phyloP scores from a whole-genome alignment of 2,888 invertebrate species.

The Anarsia innoxiella region DNA sequence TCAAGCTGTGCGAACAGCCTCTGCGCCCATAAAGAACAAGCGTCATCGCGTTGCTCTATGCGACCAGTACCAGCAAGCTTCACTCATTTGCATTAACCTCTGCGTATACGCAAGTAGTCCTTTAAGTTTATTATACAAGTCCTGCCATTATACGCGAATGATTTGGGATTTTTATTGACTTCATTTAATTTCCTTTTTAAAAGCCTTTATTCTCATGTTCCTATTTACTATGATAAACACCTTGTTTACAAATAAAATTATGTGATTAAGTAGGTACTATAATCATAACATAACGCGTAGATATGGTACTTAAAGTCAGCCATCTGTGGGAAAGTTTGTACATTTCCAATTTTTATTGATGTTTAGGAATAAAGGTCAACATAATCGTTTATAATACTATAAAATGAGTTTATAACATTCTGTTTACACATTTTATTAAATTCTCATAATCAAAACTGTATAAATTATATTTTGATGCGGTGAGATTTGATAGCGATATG shows the following conservation, averaged over 20 bases:
- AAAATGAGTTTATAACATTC: conserved; percentile 39
- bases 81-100: conserved; percentile 10
- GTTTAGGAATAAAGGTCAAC: conserved; percentile 35
- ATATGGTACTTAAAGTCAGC: no score
- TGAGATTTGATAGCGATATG: conserved; percentile 35
- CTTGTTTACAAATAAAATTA: conserved; percentile 23
- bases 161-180: no score
- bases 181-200: conserved; percentile 11
- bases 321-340: conserved; percentile 46
- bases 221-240: conserved; percentile 25
- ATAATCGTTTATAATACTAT: conserved; percentile 41
- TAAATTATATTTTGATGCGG: conserved; percentile 37
- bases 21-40: conserved; percentile 45
- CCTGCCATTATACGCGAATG: no score
- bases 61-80: background rate
- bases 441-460: conserved; percentile 47
- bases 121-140: no score
- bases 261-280: conserved; percentile 29
- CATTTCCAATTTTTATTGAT: conserved; percentile 40
- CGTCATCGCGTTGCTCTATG: conserved; percentile 37
- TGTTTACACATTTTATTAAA: conserved; percentile 45
- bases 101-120: no score
- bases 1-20: conserved; percentile 63
- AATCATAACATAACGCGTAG: no score
- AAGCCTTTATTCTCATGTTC: conserved; percentile 26